Conservation (phyloP, 2,797 vertebrate genomes). For the Silurus aristotelis region DNA sequence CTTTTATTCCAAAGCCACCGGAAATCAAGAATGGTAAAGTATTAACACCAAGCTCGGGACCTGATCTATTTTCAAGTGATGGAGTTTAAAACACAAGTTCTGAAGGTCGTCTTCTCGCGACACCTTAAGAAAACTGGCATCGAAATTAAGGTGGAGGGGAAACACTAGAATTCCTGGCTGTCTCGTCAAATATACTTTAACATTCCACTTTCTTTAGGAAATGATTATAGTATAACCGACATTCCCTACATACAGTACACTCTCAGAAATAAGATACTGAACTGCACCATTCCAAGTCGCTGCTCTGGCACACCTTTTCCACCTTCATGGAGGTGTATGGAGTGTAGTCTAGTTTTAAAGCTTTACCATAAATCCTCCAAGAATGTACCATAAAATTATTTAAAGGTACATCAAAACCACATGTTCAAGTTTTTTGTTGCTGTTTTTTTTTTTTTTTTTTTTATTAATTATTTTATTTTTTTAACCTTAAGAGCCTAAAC, state of each 20-base stretch:
- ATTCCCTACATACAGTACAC: not conserved
- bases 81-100: not conserved
- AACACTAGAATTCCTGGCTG: not conserved
- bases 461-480: too few species aligned
- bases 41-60: not conserved
- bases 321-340: not conserved
- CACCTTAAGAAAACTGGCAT: not conserved
- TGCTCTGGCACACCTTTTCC: not conserved
- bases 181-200: not conserved
- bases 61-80: not conserved
- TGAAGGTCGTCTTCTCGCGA: not conserved
- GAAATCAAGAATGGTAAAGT: slow-evolving; percentile 87
- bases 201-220: not conserved
- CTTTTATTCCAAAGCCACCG: slow-evolving; percentile 84
- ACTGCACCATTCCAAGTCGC: not conserved
- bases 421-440: not conserved
- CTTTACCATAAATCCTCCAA: too few species aligned
- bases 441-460: not conserved
- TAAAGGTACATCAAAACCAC: not conserved
- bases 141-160: not conserved
- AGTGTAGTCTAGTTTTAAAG: not conserved
- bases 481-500: not conserved
- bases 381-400: not conserved
- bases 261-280: not conserved
- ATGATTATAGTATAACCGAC: too few species aligned